phyloP scores from a whole-genome alignment of 2,113 vertebrate genomes.

The Neodon shergylaensis region DNA sequence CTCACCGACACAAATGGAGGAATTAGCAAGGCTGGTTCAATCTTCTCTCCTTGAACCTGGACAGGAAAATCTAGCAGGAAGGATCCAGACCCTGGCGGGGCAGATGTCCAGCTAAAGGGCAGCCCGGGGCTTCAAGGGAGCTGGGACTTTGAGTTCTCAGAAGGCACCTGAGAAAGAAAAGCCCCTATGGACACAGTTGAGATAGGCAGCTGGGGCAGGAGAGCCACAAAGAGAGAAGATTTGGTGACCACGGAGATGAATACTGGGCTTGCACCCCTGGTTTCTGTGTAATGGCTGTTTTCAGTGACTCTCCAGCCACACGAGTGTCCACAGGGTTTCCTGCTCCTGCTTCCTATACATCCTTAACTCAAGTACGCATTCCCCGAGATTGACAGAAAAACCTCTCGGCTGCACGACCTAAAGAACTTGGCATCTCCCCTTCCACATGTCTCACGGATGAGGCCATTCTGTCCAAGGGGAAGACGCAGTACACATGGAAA shows the following conservation, averaged over 20 bases:
- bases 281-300: too few species aligned
- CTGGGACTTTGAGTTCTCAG: neutral
- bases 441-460: neutral
- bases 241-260: neutral
- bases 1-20: neutral
- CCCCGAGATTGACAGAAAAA: neutral
- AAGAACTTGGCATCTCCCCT: neutral
- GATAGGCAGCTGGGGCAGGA: neutral
- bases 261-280: neutral
- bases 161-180: neutral
- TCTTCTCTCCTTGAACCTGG: neutral
- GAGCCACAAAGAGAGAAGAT: neutral
- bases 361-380: neutral
- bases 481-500: neutral
- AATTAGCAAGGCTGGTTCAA: neutral
- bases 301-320: neutral
- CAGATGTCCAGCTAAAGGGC: neutral
- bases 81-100: neutral
- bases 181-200: neutral
- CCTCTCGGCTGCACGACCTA: neutral
- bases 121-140: accelerated
- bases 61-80: neutral
- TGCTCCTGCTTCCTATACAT: neutral
- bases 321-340: neutral
- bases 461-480: neutral